Evolutionary conservation across 2,797 vertebrate species (phyloP), one percentile per base, ranked within the genome.

Genomic region (Iguana delicatissima): DNA sequence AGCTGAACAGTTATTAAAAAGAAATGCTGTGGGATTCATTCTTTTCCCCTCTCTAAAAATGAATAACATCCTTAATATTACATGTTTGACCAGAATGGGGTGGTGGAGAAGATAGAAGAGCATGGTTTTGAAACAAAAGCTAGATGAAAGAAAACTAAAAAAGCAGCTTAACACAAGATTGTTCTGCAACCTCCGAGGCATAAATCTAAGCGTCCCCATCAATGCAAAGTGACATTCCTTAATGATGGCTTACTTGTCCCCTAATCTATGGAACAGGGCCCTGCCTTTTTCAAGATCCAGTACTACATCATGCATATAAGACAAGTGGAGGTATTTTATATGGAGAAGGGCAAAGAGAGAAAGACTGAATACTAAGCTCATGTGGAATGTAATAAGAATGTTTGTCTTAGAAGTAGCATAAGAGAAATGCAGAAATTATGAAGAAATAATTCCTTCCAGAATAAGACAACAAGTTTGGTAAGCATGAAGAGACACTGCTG

Each of bases 1-100:
- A 99, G 98, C 98, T 98, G 98, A 98, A 98, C 98, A 98, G 98
- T 98, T 99, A 99, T 99, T 99, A 99, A 98, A 98, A 97, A 98
- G 97, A 98, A 96, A 96, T 38, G 95, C 96, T 97, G 95, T 98
- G 97, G 97, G 95, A 96, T 97, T 97, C 95, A 94, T 97, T 95
- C 97, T 97, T 96, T 95, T 89, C 93, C 92, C 59, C 89, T 84
- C 32, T 24, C 95, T 94, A 92, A 94, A 96, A 96, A 89, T 89
- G 90, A 97, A 94, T 95, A 94, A 92, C 94, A 95, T 95, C 90
- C 52, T 90, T 94, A 88, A 93, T 92, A 92, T 95, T 95, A 91
- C 94, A 92, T 94, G 85, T 88, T 57, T 62, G 72, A 55, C 46
- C 80, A 84, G 89, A 46, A 92, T 38, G 3, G 35, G 64, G 10